Evolutionary conservation across 2,888 invertebrate genomes (phyloP).

Genomic region (Folsomia candida): DNA sequence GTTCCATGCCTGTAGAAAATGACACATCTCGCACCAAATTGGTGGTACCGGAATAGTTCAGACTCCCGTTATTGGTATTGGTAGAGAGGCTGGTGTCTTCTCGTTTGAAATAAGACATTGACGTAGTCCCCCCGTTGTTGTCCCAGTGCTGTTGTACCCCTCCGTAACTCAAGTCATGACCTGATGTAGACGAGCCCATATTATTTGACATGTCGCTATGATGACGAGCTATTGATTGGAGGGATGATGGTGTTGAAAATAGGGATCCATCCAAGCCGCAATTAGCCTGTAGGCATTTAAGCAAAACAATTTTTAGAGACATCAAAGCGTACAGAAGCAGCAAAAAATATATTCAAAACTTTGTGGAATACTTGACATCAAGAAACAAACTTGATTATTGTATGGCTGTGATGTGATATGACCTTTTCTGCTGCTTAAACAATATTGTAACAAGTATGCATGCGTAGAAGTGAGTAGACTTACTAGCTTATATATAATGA

Average conservation of each 20-base stretch:
- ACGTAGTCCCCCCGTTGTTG: not conserved
- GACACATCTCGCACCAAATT: slow-evolving; percentile 59
- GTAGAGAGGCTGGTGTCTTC: slow-evolving; percentile 19
- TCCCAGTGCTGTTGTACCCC: slow-evolving; percentile 5
- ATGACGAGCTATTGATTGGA: not conserved
- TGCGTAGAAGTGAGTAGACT: no score
- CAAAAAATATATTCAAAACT: no score
- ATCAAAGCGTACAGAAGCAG: no score
- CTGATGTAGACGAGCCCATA: not conserved
- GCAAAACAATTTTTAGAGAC: not conserved
- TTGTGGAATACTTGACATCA: no score
- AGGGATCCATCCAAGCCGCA: not conserved
- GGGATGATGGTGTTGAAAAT: not conserved
- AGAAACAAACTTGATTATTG: no score
- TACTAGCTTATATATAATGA: no score
- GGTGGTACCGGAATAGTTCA: not conserved
- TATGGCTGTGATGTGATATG: no score
- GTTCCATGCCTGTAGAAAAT: slow-evolving; percentile 59
- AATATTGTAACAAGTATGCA: no score
- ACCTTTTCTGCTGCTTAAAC: no score
- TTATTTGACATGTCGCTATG: not conserved
- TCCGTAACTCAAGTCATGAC: not conserved
- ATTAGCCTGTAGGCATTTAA: not conserved
- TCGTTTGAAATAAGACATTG: not conserved
- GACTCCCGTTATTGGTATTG: slow-evolving; percentile 32